Conservation (phyloP, 2,113 vertebrate species). For the Lasiurus cinereus region DNA sequence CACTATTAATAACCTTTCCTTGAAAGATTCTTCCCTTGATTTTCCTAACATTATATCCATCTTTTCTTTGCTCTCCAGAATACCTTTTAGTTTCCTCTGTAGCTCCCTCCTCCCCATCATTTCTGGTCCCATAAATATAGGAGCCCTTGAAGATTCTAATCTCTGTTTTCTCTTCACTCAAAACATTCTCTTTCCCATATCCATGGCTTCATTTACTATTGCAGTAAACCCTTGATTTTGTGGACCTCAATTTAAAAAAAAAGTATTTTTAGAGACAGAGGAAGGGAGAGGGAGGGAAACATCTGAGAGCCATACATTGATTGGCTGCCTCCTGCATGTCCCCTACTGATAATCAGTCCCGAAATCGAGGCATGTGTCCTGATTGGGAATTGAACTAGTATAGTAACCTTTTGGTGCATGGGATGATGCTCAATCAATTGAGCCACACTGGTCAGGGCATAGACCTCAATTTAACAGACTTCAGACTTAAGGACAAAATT, state of each 20-base stretch:
- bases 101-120: neutral
- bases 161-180: constrained; percentile 1
- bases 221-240: neutral
- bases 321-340: neutral
- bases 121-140: constrained; percentile 6
- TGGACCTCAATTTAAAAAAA: neutral
- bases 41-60: constrained; percentile 24
- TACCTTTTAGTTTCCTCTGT: neutral
- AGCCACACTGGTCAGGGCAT: neutral
- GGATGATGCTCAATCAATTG: too few relatives aligned
- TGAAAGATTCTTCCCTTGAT: neutral
- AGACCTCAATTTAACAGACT: too few relatives aligned
- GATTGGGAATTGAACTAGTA: neutral
- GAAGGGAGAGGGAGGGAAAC: neutral
- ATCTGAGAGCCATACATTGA: neutral
- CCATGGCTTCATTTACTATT: constrained; percentile 10
- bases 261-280: neutral
- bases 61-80: constrained; percentile 35
- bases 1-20: neutral
- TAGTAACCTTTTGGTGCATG: neutral
- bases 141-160: constrained; percentile 34
- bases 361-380: neutral
- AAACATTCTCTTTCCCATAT: constrained; percentile 27
- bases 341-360: neutral
- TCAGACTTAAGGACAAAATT: too few relatives aligned